phyloP scores from a whole-genome alignment of 1,140 invertebrate species.

The Drosophila funebris region DNA sequence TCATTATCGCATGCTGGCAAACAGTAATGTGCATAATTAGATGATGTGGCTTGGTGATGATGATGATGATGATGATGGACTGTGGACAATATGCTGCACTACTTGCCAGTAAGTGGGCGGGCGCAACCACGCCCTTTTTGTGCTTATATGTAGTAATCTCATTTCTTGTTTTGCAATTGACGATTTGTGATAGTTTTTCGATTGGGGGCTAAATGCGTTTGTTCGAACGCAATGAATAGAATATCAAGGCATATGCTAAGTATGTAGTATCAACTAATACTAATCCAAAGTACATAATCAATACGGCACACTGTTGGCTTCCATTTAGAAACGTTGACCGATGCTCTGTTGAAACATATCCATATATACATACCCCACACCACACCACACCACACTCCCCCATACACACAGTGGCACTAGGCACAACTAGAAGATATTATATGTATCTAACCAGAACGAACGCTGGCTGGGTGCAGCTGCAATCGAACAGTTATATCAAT shows the following conservation, averaged over 20 bases:
- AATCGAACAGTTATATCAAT: neutral
- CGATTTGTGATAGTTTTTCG: slow-evolving; percentile 69
- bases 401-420: slow-evolving; percentile 30
- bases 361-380: slow-evolving; percentile 21
- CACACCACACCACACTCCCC: slow-evolving; percentile 22
- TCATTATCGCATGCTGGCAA: slow-evolving; percentile 72
- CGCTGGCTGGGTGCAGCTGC: slow-evolving; percentile 25
- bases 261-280: slow-evolving; percentile 34
- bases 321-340: slow-evolving; percentile 67
- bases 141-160: slow-evolving; percentile 63
- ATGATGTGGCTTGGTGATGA: neutral
- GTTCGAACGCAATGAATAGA: slow-evolving; percentile 14
- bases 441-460: neutral
- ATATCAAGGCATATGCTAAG: slow-evolving; percentile 52
- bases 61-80: neutral
- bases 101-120: slow-evolving; percentile 54
- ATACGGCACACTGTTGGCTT: slow-evolving; percentile 64
- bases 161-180: slow-evolving; percentile 48
- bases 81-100: slow-evolving; percentile 68
- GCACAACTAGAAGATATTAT: slow-evolving; percentile 19
- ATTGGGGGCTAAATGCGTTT: slow-evolving; percentile 1
- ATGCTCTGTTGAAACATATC: slow-evolving; percentile 56
- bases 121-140: slow-evolving; percentile 27
- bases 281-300: slow-evolving; percentile 69
- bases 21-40: slow-evolving; percentile 66